Percentiles rank a stretch among this genome's conserved stretches.
Conservation (phyloP, 2,797 vertebrate genomes). For the Adrianichthys oophorus region DNA sequence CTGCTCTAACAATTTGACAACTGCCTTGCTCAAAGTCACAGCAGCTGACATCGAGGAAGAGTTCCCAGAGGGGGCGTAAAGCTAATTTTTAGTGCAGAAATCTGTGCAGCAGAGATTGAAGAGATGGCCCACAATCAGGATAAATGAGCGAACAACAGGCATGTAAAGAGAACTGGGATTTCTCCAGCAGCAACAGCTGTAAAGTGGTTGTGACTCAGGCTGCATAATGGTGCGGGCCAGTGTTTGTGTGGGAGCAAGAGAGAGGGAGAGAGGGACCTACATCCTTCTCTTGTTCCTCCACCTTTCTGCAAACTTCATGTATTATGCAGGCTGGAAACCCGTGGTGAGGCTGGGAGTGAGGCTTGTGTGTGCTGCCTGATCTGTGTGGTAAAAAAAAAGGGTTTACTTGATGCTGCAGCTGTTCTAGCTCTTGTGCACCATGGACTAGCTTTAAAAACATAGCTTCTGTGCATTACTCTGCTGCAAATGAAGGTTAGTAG, state of each 20-base stretch:
- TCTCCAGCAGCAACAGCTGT: conserved; percentile 62
- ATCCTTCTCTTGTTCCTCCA: conserved; percentile 49
- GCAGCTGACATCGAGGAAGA: conserved; percentile 7
- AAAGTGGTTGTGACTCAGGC: conserved; percentile 59
- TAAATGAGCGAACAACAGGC: conserved; percentile 56
- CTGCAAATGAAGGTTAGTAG: conserved; percentile 7
- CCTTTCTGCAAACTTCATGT: conserved; percentile 73
- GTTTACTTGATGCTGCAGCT: conserved; percentile 40
- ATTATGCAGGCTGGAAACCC: conserved; percentile 77
- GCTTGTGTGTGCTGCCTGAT: conserved; percentile 27
- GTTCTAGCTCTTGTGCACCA: conserved; percentile 23
- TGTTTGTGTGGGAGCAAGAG: conserved; percentile 26
- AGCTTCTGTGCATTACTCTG: conserved; percentile 5
- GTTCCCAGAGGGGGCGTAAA: conserved; percentile 25
- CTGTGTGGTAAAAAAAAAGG: conserved; percentile 8
- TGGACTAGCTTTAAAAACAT: conserved; percentile 20
- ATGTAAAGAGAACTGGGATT: conserved; percentile 65
- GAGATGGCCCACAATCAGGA: conserved; percentile 44
- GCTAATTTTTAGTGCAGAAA: conserved; percentile 44
- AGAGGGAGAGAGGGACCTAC: conserved; percentile 7
- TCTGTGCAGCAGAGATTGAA: conserved; percentile 31
- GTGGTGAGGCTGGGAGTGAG: conserved; percentile 49
- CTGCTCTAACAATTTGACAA: conserved; percentile 11
- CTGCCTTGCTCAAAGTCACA: conserved; percentile 66
- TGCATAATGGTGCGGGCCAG: conserved; percentile 50